Evolutionary conservation across 2,113 vertebrate species (phyloP), one percentile per base, ranked within the genome.

Genomic region (Tragelaphus imberbis): DNA sequence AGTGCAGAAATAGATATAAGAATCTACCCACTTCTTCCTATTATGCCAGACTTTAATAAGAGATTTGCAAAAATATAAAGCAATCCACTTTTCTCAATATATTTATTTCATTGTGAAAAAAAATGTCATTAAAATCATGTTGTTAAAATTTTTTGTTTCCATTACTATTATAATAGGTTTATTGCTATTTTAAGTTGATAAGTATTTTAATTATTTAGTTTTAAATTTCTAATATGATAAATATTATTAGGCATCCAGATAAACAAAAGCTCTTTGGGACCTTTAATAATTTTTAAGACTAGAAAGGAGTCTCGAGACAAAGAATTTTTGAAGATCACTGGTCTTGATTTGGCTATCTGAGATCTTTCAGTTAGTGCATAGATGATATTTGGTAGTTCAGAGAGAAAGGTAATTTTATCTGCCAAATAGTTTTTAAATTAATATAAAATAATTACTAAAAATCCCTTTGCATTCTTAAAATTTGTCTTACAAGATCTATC

Each of bases 351-450:
- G 4, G 14, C 79, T 95, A 75, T 79, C 58, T 95, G 58, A 95
- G 68, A 96, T 36, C 81, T 63, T 15, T 84, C 77, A 91, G n/a
- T 49, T 82, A 58, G 59, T 94, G 55, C 13, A 79, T 36, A 97
- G 49, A 16, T 96, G 94, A 91, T 58, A 91, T 58, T 96, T 96
- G 79, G 33, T 79, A 95, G 21, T 89, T 93, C 65, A 79, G 56
- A 55, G 17, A 75, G 81, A 93, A 75, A 51, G 9, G 61, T 59
- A 92, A 55, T 40, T 75, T 90, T 90, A 94, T 80, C n/a, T 30
- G 33, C n/a, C 19, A 55, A 71, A 91, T 2, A 28, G 65, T n/a
- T 93, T 91, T 80, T 12, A 0, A 56, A 88, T 63, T 82, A 95
- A 94, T 84, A 7, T 84, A 92, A 96, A 95, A 88, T 77, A 49